Evolutionary conservation across 2,113 vertebrate species (phyloP), one percentile per base, ranked within the genome.

Genomic region (Ginglymostoma cirratum): DNA sequence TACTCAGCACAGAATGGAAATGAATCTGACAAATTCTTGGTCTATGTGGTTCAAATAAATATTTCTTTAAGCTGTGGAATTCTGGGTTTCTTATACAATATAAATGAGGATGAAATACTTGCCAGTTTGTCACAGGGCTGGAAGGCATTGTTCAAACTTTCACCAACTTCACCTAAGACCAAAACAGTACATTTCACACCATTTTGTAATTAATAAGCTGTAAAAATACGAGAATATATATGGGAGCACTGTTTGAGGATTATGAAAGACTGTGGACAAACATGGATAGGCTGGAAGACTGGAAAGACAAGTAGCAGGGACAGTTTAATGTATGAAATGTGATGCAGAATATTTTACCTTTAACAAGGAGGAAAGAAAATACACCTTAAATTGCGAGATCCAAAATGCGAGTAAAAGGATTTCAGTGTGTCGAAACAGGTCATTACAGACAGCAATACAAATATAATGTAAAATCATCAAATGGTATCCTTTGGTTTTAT

Each of bases 121-220:
- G 69, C 94, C 94, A 72, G 69, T 52, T 95, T 95, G 19, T 72
- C 94, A 95, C 42, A 76, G 27, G 42, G 45, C 12, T 72, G 94
- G 10, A 48, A 76, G 42, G 69, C 94, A 95, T 27, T 72, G 23
- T n/a, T 48, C 38, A 95, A 72, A 95, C 45, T 27, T 30, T 72
- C 69, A 95, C 67, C 15, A 24, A 30, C 30, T 95, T 48, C 27
- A 12, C 94, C 94, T 95, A 76, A 72, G 42, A 76, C 76, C 94
- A 95, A 95, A 95, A 52, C 65, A 70, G 14, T 34, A 72, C 67
- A 95, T 52, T 76, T 95, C 67, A 95, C 14, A 30, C 15, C 24
- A 76, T 95, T 70, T 70, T 95, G 65, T 95, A 95, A 93, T 42
- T 17, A 61, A 38, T 93, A 93, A 67, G 8, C 38, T 93, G 23